Percentiles rank a stretch among this genome's conserved stretches.
These are phyloP conservation scores for Rousettus leschenaultii DNA, from an alignment of 2,113 vertebrate genomes.

Conservation along the genomic window DNA sequence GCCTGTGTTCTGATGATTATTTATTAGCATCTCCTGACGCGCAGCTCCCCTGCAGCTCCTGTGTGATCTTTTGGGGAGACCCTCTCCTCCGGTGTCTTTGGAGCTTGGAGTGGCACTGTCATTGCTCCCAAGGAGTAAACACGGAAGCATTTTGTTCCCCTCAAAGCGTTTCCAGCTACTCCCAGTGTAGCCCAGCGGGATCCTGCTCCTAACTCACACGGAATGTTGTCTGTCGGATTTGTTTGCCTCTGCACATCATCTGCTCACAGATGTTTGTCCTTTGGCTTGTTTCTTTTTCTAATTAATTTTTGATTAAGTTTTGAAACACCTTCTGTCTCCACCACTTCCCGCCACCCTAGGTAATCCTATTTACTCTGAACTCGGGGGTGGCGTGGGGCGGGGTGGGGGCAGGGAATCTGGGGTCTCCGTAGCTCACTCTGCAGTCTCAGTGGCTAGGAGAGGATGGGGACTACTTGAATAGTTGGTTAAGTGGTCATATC, in stretches of 20 bases:
- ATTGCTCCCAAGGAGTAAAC: slow-evolving; percentile 25
- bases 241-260: slow-evolving; percentile 73
- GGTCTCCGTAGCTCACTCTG: neutral
- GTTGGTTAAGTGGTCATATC: neutral
- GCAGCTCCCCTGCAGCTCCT: neutral
- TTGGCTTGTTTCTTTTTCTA: slow-evolving; percentile 81
- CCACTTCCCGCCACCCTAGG: slow-evolving; percentile 53
- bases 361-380: slow-evolving; percentile 46
- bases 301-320: slow-evolving; percentile 83
- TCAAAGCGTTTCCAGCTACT: slow-evolving; percentile 38
- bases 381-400: neutral
- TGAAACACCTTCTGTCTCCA: slow-evolving; percentile 81
- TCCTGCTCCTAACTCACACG: slow-evolving; percentile 67
- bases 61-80: neutral
- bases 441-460: neutral
- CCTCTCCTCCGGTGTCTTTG: neutral
- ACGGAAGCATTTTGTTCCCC: neutral
- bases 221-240: slow-evolving; percentile 63
- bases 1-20: neutral
- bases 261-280: slow-evolving; percentile 82
- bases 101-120: neutral
- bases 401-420: neutral
- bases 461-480: neutral
- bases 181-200: slow-evolving; percentile 70
- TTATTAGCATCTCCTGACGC: neutral